These are phyloP conservation scores for Semotilus atromaculatus DNA, from an alignment of 2,797 vertebrate species.

Conservation along the genomic window DNA sequence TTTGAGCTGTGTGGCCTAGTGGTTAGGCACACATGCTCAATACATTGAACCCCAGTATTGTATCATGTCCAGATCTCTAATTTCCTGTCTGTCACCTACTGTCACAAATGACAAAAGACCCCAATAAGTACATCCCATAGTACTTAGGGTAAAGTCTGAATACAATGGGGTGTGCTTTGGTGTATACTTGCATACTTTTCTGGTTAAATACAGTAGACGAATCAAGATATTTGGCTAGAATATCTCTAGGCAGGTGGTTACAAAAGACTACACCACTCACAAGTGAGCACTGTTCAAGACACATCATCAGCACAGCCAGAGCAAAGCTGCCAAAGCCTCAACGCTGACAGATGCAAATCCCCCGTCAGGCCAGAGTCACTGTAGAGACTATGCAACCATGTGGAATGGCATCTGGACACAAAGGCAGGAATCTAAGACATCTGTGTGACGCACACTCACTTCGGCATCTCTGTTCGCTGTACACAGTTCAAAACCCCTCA, in stretches of 20 bases:
- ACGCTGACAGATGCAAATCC: constrained; percentile 34
- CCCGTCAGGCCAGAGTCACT: constrained; percentile 46
- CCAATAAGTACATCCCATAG: no score
- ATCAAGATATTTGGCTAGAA: background rate
- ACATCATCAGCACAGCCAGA: background rate
- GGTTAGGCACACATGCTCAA: background rate
- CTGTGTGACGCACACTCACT: constrained; percentile 58
- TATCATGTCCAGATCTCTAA: background rate
- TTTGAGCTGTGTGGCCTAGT: background rate
- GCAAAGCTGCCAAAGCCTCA: constrained; percentile 42
- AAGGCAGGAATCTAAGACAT: constrained; percentile 78
- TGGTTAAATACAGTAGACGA: background rate
- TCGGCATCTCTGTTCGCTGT: constrained; percentile 37
- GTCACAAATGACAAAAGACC: background rate
- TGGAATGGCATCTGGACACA: constrained; percentile 82
- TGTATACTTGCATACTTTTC: background rate
- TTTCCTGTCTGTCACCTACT: background rate
- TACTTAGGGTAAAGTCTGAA: background rate
- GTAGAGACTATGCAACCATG: constrained; percentile 70
- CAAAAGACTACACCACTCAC: background rate
- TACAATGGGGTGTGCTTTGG: background rate
- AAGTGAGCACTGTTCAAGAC: background rate
- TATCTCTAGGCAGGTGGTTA: background rate
- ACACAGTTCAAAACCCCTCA: constrained; percentile 35
- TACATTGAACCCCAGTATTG: background rate